Percentiles rank a stretch among this genome's conserved stretches.
These are phyloP conservation scores for Drosophila colorata DNA, from an alignment of 2,888 invertebrate genomes.

Conservation along the genomic window DNA sequence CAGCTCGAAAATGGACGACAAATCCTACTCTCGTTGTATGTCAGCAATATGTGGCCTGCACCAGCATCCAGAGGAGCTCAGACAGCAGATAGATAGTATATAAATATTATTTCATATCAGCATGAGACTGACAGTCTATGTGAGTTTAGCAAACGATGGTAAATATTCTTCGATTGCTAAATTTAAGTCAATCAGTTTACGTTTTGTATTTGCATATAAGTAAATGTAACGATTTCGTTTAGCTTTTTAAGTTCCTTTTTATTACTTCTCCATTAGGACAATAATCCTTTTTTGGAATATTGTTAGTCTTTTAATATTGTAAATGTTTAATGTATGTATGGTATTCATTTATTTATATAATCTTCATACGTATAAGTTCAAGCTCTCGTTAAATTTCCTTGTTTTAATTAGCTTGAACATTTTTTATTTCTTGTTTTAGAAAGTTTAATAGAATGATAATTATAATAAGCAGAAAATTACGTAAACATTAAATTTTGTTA, in stretches of 20 bases:
- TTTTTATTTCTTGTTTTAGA: neutral
- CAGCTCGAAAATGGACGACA: conserved; percentile 9
- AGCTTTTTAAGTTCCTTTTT: neutral
- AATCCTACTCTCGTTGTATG: conserved; percentile 19
- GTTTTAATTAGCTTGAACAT: no score
- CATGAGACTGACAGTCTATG: conserved; percentile 5
- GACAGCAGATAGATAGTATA: conserved; percentile 14
- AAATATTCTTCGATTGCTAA: conserved; percentile 13
- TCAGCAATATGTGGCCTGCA: conserved; percentile 17
- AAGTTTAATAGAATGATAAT: no score
- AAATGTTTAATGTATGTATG: no score
- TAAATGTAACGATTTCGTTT: neutral
- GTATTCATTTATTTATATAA: no score
- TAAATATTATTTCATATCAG: conserved; percentile 41
- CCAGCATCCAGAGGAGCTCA: conserved; percentile 8
- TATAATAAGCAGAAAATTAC: no score
- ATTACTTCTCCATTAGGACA: neutral
- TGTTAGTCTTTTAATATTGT: no score
- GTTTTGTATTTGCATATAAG: neutral
- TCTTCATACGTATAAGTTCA: no score
- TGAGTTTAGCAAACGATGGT: conserved; percentile 3
- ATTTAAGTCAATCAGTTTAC: conserved; percentile 14
- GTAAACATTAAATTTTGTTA: neutral
- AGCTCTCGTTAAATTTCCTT: neutral
- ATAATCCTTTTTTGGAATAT: no score